Conservation (phyloP, 2,113 vertebrate species). For the Nettapus auritus region DNA sequence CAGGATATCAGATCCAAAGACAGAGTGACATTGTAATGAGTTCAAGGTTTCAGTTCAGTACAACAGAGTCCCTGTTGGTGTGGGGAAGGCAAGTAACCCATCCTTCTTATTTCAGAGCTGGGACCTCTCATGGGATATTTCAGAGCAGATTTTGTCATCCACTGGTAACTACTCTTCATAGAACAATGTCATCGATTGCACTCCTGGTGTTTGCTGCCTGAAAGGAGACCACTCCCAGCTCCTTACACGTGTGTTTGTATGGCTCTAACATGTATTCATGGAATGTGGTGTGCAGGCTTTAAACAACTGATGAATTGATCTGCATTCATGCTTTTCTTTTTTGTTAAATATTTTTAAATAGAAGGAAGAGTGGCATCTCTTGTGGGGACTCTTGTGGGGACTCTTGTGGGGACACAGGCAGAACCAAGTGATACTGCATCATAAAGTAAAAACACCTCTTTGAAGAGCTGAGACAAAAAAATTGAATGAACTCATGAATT, state of each 20-base stretch:
- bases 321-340: background rate
- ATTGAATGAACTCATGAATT: slow-evolving; percentile 16
- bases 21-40: slow-evolving; percentile 63
- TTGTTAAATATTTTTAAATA: background rate
- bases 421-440: background rate
- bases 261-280: fast-evolving
- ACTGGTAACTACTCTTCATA: background rate
- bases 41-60: slow-evolving; percentile 30
- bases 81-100: background rate
- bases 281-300: background rate
- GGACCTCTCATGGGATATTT: background rate
- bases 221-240: background rate
- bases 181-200: background rate
- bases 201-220: background rate
- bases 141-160: background rate
- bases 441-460: background rate
- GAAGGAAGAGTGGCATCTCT: background rate
- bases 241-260: background rate
- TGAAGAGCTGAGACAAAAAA: background rate
- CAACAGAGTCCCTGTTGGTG: slow-evolving; percentile 12
- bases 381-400: background rate
- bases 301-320: background rate
- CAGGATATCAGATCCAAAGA: slow-evolving; percentile 29
- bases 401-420: background rate
- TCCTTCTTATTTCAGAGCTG: background rate